These are phyloP conservation scores for Muricea muricata DNA, from an alignment of 92 coral and sea anemone genomes.

Conservation along the genomic window DNA sequence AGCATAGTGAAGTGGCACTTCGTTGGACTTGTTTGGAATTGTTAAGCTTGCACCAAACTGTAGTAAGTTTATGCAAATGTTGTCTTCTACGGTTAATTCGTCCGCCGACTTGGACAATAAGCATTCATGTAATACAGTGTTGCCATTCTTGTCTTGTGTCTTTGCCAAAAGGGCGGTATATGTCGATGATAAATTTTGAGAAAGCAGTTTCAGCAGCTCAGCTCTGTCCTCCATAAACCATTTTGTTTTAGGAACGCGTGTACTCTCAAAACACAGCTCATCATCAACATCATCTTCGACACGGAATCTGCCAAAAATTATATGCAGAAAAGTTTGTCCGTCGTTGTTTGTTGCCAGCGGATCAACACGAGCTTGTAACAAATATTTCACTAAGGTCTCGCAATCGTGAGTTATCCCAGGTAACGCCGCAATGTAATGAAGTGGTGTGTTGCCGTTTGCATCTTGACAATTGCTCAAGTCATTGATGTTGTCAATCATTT, in stretches of 20 bases:
- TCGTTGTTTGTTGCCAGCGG: constrained; percentile 41
- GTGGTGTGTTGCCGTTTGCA: constrained; percentile 47
- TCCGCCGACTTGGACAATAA: constrained; percentile 25
- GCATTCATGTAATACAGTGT: constrained; percentile 66
- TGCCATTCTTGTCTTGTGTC: constrained; percentile 47
- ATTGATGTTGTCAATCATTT: neutral
- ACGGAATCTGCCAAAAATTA: constrained; percentile 47
- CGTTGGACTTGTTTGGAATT: constrained; percentile 47
- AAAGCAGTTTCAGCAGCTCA: constrained; percentile 8
- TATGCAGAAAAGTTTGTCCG: constrained; percentile 54
- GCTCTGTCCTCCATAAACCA: constrained; percentile 7
- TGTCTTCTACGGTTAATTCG: neutral
- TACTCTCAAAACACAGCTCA: neutral
- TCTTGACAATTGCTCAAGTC: constrained; percentile 13
- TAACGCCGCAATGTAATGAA: constrained; percentile 66
- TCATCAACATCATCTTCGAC: neutral
- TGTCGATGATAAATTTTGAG: neutral
- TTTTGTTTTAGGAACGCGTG: neutral
- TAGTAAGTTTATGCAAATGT: constrained; percentile 33
- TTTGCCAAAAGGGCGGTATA: neutral
- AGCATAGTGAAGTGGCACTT: constrained; percentile 65
- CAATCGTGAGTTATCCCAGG: constrained; percentile 46
- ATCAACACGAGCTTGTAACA: constrained; percentile 55
- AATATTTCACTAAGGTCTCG: neutral
- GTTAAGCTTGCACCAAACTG: constrained; percentile 23